phyloP scores from a whole-genome alignment of 1,140 invertebrate genomes.

The Pissodes strobi region DNA sequence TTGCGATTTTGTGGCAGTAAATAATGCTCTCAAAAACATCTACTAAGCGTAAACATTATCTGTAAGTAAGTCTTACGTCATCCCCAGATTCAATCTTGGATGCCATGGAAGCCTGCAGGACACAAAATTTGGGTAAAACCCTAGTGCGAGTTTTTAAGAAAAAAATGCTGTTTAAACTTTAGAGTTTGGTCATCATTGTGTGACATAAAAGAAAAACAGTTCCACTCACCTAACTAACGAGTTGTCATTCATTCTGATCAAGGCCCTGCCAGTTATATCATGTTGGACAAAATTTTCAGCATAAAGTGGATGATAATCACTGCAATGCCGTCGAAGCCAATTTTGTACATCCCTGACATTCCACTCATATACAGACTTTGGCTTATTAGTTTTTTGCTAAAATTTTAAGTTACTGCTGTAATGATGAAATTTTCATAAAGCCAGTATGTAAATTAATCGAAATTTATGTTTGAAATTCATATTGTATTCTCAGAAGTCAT shows the following conservation, averaged over 20 bases:
- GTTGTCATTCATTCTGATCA: conserved; percentile 85
- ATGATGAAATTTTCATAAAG: conserved; percentile 10
- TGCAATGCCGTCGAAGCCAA: conserved; percentile 83
- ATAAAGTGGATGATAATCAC: conserved; percentile 78
- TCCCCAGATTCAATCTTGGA: too few species aligned
- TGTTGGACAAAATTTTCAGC: conserved; percentile 77
- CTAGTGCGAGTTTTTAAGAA: too few species aligned
- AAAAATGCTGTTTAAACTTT: too few species aligned
- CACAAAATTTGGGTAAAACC: too few species aligned
- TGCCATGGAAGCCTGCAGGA: too few species aligned
- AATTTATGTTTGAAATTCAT: background rate
- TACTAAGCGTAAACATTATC: too few species aligned
- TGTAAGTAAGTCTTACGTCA: too few species aligned
- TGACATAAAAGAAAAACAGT: too few species aligned
- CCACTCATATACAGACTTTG: conserved; percentile 86
- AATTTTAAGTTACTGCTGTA: conserved; percentile 13
- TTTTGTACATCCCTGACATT: conserved; percentile 84
- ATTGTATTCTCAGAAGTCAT: background rate
- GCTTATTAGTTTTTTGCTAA: conserved; percentile 67
- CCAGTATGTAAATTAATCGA: background rate
- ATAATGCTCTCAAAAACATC: too few species aligned
- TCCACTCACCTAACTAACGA: conserved; percentile 56
- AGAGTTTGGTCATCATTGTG: too few species aligned
- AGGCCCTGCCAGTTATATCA: conserved; percentile 82
- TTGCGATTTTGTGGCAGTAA: too few species aligned